Base-by-base conservation (phyloP, 2,888 invertebrate genomes). In the Torymus texanus region DNA sequence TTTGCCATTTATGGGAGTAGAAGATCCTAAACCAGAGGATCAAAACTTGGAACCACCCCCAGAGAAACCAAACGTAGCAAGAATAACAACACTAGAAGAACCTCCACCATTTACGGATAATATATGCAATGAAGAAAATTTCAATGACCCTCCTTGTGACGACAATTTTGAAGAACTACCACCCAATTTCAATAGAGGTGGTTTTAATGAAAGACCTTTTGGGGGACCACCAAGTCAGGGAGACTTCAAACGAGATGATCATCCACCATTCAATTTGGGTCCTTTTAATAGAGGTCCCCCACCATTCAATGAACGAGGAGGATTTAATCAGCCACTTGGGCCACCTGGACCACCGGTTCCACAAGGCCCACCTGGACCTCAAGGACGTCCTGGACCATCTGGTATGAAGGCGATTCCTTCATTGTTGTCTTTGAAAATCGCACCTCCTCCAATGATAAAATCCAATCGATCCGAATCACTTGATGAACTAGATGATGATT, bases 41-140 rank as follows among this genome's bases (percentile, higher is more conserved):
- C 79, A 89, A 41, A 90, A 90, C 67, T 87, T 89, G 86, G 88
- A 89, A 81, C 89, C 89, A 21, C 88, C 89, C 2, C 88, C 88
- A 10, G 88, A 90, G 74, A 83, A 88, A 63, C 89, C 88, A 2
- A 88, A 89, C 82, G 83, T 88, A 18, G 87, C 87, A 2, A 86
- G 87, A 2, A 83, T 88, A n/a, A 81, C 83, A 10, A 81, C 71
- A 12, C 77, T 83, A 0, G 82, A 81, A 73, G 83, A 83, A 71
- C 77, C 77, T 3, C 68, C 73, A 61, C 24, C 59, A 12, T 68
- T 80, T 14, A 53, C 18, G 1, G 76, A 77, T 13, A 73, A 80
- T 12, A 63, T 65, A 4, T 59, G 65, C 10, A 58, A 76, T 50
- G 65, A 73, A 1, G 16, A 11, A 16, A 68, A 65, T 18, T 78